Evolutionary conservation across 2,797 vertebrate species (phyloP), one percentile per base, ranked within the genome.

Genomic region (Tokudaia tokunoshimensis): DNA sequence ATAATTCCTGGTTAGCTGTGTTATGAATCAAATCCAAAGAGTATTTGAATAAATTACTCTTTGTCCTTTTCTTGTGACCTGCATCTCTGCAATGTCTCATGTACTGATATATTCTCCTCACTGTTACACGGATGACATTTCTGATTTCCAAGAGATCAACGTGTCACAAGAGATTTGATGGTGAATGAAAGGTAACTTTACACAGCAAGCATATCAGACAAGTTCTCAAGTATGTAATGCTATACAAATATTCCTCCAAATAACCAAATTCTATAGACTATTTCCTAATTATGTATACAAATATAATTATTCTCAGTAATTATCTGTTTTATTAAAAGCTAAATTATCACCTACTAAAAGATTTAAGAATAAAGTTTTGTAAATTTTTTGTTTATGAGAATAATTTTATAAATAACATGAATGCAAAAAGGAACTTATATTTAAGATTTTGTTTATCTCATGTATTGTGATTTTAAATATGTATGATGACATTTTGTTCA

Each of bases 1-100:
- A 84, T 89, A 97, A 98, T 97, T 96, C 70, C 94, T 88, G 4
- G 52, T 93, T 96, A 96, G 17, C 76, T 29, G 96, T 78, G 76
- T 80, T 41, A 67, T 61, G 34, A 93, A 14, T 91, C 83, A 76
- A 70, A 93, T 93, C 15, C 7, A 95, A 63, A 88, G 83, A 14
- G 86, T 26, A 70, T 78, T 96, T 97, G 85, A 97, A 75, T 90
- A 96, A 95, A n/a, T 81, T 89, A 59, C 1, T 37, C 22, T 80
- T 22, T 82, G 6, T 57, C 44, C 34, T 96, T 26, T 95, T 67
- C 59, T 95, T 59, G 0, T 93, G 81, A 96, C 50, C 6, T 70
- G 96, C 9, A 92, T n/a, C 29, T 96, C 95, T 96, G 29, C 81
- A 95, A 97, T 94, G 94, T 11, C 93, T 34, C 59, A 79, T 81